These are phyloP conservation scores for Micronisus gabar DNA, from an alignment of 2,113 vertebrate genomes.

Conservation along the genomic window DNA sequence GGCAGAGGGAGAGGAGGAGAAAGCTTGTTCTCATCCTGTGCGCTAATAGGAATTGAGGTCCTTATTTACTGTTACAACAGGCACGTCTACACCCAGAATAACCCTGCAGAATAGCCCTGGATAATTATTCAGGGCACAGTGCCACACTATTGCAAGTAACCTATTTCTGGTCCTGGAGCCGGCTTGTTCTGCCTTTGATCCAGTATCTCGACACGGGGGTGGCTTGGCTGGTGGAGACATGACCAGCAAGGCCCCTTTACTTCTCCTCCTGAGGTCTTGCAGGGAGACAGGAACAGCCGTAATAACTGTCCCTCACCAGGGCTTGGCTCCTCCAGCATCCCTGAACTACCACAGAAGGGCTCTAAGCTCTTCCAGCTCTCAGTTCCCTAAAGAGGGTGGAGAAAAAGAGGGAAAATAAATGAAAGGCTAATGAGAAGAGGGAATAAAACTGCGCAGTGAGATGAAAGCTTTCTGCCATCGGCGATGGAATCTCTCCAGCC, in stretches of 20 bases:
- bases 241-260: neutral
- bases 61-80: neutral
- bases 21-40: neutral
- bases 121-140: neutral
- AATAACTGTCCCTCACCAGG: neutral
- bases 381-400: neutral
- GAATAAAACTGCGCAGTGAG: neutral
- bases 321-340: neutral
- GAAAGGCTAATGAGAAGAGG: conserved; percentile 29
- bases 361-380: neutral
- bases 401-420: conserved; percentile 26
- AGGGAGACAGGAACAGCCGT: neutral
- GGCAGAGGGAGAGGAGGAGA: neutral
- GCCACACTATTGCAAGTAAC: neutral
- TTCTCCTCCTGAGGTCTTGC: neutral
- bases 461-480: conserved; percentile 45
- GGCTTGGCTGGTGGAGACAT: neutral
- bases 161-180: neutral
- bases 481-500: conserved; percentile 49
- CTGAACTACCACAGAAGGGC: neutral
- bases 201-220: neutral
- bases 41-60: neutral
- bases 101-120: neutral
- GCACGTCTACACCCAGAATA: neutral
- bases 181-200: neutral